phyloP scores from a whole-genome alignment of 2,113 vertebrate species.

The Isurus oxyrinchus region DNA sequence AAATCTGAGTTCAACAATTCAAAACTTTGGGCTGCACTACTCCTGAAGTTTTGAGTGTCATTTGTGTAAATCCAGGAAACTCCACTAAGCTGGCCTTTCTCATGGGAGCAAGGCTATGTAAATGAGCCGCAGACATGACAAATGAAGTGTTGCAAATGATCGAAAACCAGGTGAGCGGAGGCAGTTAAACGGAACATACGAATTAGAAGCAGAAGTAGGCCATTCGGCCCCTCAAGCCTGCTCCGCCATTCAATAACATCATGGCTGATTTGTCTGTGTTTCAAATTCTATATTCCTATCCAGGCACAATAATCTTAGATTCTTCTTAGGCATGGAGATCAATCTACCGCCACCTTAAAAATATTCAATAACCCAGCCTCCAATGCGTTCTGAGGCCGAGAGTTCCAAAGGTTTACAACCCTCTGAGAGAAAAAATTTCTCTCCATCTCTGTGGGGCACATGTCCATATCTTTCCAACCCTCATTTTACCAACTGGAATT shows the following conservation, averaged over 20 bases:
- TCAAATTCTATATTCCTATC: no score
- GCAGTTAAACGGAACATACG: background rate
- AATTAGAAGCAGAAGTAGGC: no score
- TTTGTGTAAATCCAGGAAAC: background rate
- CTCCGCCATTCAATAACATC: no score
- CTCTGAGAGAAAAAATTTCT: no score
- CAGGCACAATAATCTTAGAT: no score
- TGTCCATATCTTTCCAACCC: background rate
- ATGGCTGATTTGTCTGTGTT: no score
- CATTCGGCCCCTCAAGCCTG: no score
- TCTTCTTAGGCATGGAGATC: no score
- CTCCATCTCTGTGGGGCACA: background rate
- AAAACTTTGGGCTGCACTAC: background rate
- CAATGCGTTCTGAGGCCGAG: no score
- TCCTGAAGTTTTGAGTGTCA: background rate
- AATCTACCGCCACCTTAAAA: no score
- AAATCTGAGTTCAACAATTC: background rate
- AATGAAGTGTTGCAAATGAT: background rate
- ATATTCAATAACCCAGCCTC: no score
- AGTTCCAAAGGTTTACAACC: no score
- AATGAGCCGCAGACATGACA: background rate
- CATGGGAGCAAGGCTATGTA: background rate
- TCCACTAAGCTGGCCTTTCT: background rate
- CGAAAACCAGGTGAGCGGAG: background rate
- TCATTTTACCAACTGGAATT: background rate